These are phyloP conservation scores for Polyploca ridens DNA, from an alignment of 2,888 invertebrate species.

Conservation along the genomic window DNA sequence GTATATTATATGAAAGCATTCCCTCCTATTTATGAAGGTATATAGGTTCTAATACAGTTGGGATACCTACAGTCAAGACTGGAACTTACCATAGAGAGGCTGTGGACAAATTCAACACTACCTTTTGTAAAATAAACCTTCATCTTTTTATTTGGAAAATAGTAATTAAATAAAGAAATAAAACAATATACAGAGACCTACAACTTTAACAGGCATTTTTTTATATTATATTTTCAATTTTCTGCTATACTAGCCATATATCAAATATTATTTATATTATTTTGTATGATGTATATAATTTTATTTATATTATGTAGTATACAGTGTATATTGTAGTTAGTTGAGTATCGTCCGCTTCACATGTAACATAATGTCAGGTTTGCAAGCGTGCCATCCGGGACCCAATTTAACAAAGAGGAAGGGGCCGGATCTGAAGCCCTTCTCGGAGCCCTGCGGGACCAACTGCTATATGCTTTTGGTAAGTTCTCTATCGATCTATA, in stretches of 20 bases:
- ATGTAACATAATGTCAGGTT: slow-evolving; percentile 78
- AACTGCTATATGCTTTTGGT: slow-evolving; percentile 96
- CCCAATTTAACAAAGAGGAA: slow-evolving; percentile 95
- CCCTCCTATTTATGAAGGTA: too few relatives aligned
- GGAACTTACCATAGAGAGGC: too few relatives aligned
- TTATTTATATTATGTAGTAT: slow-evolving; percentile 3
- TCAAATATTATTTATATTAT: neutral
- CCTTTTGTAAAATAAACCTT: too few relatives aligned
- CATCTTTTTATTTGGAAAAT: too few relatives aligned
- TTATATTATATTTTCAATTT: neutral
- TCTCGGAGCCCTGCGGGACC: slow-evolving; percentile 93
- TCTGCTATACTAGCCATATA: neutral
- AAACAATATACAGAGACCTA: neutral
- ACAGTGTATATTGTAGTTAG: neutral
- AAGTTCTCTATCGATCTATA: slow-evolving; percentile 49
- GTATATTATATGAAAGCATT: neutral
- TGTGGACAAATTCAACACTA: too few relatives aligned
- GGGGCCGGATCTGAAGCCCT: slow-evolving; percentile 94
- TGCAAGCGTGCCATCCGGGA: slow-evolving; percentile 95
- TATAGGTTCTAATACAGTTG: too few relatives aligned
- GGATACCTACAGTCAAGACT: too few relatives aligned
- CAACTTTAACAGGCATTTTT: too few relatives aligned
- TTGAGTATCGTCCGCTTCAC: slow-evolving; percentile 9
- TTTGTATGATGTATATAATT: neutral
- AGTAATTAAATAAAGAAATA: neutral